These are phyloP conservation scores for Cenopis cana DNA, from an alignment of 2,888 invertebrate species.

Conservation along the genomic window DNA sequence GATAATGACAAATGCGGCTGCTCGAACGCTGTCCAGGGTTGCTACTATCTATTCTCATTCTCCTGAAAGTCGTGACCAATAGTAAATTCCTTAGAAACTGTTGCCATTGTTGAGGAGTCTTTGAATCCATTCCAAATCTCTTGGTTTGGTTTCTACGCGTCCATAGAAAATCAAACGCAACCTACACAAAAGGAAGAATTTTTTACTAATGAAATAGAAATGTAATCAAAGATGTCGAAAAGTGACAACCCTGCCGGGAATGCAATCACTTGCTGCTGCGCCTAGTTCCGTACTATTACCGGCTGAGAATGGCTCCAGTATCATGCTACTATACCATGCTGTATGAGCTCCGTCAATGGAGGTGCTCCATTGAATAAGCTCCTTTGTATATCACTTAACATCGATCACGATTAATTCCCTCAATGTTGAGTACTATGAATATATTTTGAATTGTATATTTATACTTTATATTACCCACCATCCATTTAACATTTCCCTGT, in stretches of 20 bases:
- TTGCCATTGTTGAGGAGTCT: background rate
- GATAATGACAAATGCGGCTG: conserved; percentile 24
- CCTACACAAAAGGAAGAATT: background rate
- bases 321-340: background rate
- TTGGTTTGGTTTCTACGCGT: background rate
- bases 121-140: background rate
- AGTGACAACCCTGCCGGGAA: conserved; percentile 1
- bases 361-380: conserved; percentile 1
- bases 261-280: conserved; percentile 9
- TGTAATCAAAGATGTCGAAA: background rate
- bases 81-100: conserved; percentile 4
- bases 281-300: conserved; percentile 18
- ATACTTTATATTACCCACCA: no score
- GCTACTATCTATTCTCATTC: conserved; percentile 13
- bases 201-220: background rate
- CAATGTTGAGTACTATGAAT: background rate
- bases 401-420: background rate
- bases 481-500: background rate
- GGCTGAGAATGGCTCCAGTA: conserved; percentile 22
- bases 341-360: conserved; percentile 2
- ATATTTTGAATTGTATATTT: background rate
- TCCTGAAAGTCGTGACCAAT: conserved; percentile 8
- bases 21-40: conserved; percentile 21
- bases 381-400: conserved; percentile 6
- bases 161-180: background rate